A percentile compares a stretch with the other conserved stretches of the same genome.
These are phyloP conservation scores for Sebastes kiyomatsui DNA, from an alignment of 2,797 vertebrate species.

Conservation along the genomic window DNA sequence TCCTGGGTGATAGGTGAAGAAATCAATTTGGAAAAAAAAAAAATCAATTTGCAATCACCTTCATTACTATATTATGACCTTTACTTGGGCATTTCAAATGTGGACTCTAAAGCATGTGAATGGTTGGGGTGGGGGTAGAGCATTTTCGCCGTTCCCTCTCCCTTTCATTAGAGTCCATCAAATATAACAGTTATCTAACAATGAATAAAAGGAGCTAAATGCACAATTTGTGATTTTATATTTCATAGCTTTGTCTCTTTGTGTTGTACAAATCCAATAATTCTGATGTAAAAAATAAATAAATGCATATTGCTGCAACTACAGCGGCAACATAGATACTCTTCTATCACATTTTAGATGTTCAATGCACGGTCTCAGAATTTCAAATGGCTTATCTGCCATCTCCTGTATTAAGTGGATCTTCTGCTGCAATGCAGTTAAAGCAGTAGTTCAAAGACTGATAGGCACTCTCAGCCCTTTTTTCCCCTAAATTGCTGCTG, in stretches of 20 bases:
- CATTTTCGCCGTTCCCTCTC: neutral
- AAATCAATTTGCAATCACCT: conserved; percentile 67
- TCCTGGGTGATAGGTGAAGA: conserved; percentile 38
- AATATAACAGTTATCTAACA: neutral
- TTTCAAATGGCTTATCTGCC: conserved; percentile 50
- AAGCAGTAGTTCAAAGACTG: conserved; percentile 63
- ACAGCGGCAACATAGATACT: neutral
- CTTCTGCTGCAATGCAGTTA: conserved; percentile 61
- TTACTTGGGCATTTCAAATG: conserved; percentile 29
- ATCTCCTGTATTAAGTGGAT: conserved; percentile 61
- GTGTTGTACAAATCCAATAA: neutral
- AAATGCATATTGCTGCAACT: neutral
- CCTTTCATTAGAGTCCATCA: conserved; percentile 10
- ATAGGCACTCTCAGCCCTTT: conserved; percentile 43
- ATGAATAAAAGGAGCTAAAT: neutral
- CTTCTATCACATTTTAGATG: conserved; percentile 7
- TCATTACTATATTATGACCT: conserved; percentile 56
- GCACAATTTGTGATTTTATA: neutral
- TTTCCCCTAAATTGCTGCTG: conserved; percentile 54
- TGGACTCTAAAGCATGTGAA: neutral
- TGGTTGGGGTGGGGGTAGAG: neutral
- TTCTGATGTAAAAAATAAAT: neutral
- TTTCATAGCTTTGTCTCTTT: neutral
- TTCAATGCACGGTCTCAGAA: conserved; percentile 33
- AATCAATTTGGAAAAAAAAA: conserved; percentile 41